Conservation (phyloP, 2,797 vertebrate species). For the Salarias fasciatus region DNA sequence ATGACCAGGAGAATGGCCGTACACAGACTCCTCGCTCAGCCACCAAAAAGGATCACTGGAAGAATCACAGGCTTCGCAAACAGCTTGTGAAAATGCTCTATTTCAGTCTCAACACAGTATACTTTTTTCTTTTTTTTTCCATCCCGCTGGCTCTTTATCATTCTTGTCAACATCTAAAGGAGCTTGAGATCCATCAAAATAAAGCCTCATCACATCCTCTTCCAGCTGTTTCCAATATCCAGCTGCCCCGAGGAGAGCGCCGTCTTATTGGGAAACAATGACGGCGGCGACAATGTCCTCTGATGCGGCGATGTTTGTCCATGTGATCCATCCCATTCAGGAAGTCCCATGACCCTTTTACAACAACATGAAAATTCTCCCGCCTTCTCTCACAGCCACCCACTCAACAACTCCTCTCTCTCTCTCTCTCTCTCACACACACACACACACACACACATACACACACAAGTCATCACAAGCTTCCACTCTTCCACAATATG, state of each 20-base stretch:
- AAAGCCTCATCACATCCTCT: conserved; percentile 32
- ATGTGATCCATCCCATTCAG: conserved; percentile 66
- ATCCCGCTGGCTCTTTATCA: background rate
- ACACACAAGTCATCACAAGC: conserved; percentile 41
- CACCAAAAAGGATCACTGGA: no score
- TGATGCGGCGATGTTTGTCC: conserved; percentile 33
- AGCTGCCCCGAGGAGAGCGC: conserved; percentile 24
- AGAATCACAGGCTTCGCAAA: no score
- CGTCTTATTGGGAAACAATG: conserved; percentile 49
- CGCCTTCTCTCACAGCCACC: conserved; percentile 35
- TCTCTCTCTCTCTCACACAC: conserved; percentile 16
- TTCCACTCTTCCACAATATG: conserved; percentile 48
- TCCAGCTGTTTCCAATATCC: conserved; percentile 57
- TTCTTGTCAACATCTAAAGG: background rate
- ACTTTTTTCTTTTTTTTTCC: background rate
- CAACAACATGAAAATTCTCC: conserved; percentile 44
- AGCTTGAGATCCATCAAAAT: conserved; percentile 6
- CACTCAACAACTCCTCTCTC: conserved; percentile 40
- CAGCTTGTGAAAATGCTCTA: no score
- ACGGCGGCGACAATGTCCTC: conserved; percentile 32
- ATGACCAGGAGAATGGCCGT: no score
- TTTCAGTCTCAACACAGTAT: no score
- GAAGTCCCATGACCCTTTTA: conserved; percentile 78
- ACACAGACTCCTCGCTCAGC: no score
- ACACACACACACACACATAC: conserved; percentile 22